phyloP scores from a whole-genome alignment of 2,888 invertebrate species.

The Andrena flavipes region DNA sequence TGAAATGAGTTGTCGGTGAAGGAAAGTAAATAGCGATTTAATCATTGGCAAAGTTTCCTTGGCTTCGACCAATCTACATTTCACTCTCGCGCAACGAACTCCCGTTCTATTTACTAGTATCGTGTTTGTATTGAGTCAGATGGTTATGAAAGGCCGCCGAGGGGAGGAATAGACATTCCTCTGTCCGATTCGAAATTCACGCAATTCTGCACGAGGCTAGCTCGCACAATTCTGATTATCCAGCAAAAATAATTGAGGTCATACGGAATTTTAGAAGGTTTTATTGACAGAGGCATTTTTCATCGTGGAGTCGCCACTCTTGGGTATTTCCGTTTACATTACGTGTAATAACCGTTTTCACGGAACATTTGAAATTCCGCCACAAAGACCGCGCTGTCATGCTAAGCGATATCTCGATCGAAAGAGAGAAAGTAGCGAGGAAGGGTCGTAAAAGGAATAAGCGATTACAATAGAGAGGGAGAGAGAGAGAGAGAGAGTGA shows the following conservation, averaged over 20 bases:
- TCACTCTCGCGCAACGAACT: not conserved
- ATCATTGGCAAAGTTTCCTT: not conserved
- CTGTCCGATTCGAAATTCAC: not conserved
- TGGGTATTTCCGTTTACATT: not conserved
- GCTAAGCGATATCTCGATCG: not conserved
- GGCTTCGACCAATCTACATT: not conserved
- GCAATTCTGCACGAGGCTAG: not conserved
- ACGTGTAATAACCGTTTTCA: not conserved
- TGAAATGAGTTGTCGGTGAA: not conserved
- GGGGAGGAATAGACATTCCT: not conserved
- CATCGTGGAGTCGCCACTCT: not conserved
- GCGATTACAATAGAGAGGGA: not conserved
- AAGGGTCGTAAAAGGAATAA: not conserved
- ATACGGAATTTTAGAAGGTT: too few relatives aligned
- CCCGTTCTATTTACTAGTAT: not conserved
- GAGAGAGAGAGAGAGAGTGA: not conserved
- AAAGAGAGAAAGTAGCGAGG: not conserved
- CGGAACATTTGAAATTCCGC: not conserved
- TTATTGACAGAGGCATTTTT: too few relatives aligned
- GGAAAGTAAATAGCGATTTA: constrained; percentile 9
- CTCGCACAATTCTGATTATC: not conserved
- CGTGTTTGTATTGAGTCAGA: not conserved
- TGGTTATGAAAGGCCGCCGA: not conserved
- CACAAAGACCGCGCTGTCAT: not conserved
- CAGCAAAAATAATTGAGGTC: too few relatives aligned